phyloP scores from a whole-genome alignment of 1,140 invertebrate species.

The Brachionus manjavacas region DNA sequence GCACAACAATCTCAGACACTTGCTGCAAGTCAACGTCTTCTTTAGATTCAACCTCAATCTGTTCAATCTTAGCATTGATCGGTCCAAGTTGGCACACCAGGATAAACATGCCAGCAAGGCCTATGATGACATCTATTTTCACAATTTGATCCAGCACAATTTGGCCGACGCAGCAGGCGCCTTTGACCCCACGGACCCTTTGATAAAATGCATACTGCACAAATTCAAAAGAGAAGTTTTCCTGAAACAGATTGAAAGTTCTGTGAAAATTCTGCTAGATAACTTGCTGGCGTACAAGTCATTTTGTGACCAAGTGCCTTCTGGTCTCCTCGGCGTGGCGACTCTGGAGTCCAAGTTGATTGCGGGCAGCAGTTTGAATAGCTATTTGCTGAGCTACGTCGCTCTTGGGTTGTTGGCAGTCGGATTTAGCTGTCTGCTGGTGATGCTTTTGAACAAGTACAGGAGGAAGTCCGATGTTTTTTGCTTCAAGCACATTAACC shows the following conservation, averaged over 20 bases:
- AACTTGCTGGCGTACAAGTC: neutral
- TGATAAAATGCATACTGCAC: neutral
- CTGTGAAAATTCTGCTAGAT: neutral
- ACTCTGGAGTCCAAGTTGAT: neutral
- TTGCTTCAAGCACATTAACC: neutral
- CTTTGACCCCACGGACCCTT: neutral
- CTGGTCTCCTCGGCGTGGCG: neutral
- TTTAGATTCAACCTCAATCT: slow-evolving; percentile 18
- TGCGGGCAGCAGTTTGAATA: neutral
- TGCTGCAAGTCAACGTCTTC: neutral
- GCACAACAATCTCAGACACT: neutral
- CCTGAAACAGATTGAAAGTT: neutral
- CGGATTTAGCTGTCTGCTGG: neutral
- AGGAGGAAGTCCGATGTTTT: neutral
- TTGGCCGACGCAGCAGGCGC: neutral
- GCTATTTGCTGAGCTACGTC: neutral
- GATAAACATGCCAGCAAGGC: neutral
- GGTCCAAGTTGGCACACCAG: neutral
- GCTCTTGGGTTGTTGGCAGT: neutral
- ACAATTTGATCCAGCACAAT: neutral
- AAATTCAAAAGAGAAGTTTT: neutral
- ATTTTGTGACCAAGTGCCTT: neutral
- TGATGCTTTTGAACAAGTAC: neutral
- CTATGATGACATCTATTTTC: neutral
- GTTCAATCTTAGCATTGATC: neutral